Conservation (phyloP, 2,888 invertebrate genomes). For the Latrodectus hesperus region DNA sequence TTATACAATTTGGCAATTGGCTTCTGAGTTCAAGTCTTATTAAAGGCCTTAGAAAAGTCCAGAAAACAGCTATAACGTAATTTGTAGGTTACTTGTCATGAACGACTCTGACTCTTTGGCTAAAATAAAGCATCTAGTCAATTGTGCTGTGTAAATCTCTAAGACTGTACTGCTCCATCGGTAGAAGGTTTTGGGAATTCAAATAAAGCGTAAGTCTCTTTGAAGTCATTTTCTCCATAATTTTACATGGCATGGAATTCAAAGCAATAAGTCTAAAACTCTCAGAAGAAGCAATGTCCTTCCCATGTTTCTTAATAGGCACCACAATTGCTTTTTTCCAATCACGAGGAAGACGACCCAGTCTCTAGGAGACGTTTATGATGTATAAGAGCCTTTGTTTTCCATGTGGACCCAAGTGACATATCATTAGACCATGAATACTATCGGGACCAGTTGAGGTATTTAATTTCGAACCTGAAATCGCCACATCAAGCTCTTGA, state of each 20-base stretch:
- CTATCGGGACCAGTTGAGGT: constrained; percentile 3
- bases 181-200: not conserved
- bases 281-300: not conserved
- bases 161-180: not conserved
- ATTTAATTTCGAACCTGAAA: constrained; percentile 7
- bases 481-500: not conserved
- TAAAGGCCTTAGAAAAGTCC: too few relatives aligned
- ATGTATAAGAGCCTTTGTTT: not conserved
- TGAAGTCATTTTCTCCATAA: too few relatives aligned
- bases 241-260: too few relatives aligned
- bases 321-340: too few relatives aligned
- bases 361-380: constrained; percentile 6
- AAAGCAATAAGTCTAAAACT: not conserved
- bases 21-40: too few relatives aligned
- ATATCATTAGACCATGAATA: constrained; percentile 9
- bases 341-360: too few relatives aligned
- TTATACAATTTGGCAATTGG: too few relatives aligned
- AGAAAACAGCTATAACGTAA: too few relatives aligned
- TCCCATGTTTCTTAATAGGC: not conserved
- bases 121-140: too few relatives aligned
- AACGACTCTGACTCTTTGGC: not conserved
- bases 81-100: too few relatives aligned
- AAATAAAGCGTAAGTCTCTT: not conserved
- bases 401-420: not conserved
- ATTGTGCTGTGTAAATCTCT: not conserved